These are phyloP conservation scores for Melangyna quadrimaculata DNA, from an alignment of 2,888 invertebrate species.

Conservation along the genomic window DNA sequence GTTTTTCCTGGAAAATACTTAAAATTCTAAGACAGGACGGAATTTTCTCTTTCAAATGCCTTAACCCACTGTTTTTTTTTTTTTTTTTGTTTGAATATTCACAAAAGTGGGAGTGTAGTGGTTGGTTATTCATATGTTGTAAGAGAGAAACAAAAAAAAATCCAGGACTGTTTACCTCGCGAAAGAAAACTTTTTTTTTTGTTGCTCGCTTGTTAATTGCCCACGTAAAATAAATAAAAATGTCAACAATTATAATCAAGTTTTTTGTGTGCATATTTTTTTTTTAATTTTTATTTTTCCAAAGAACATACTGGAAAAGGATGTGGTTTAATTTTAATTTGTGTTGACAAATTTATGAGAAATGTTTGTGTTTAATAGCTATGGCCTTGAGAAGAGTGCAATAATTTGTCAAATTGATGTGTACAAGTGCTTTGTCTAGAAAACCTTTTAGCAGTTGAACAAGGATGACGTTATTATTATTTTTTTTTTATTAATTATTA, in stretches of 20 bases:
- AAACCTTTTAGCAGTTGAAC: neutral
- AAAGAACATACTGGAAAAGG: conserved; percentile 15
- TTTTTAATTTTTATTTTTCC: neutral
- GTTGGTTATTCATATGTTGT: neutral
- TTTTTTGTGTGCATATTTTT: neutral
- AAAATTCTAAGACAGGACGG: neutral
- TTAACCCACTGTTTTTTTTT: too few species aligned
- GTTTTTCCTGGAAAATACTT: neutral
- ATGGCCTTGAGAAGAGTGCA: conserved; percentile 17
- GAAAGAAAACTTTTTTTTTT: neutral
- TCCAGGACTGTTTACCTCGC: neutral
- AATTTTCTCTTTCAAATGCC: neutral
- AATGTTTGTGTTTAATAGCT: neutral
- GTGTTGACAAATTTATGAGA: conserved; percentile 27
- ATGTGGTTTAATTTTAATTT: conserved; percentile 30
- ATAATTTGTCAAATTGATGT: conserved; percentile 7
- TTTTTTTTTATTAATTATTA: neutral
- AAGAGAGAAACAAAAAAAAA: neutral
- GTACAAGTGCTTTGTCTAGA: neutral
- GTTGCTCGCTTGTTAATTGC: conserved; percentile 24
- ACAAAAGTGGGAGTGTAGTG: neutral
- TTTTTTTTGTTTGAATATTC: neutral
- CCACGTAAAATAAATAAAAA: conserved; percentile 34
- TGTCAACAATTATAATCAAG: conserved; percentile 41
- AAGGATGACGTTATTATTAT: neutral